Evolutionary conservation across 2,113 vertebrate species (phyloP), one percentile per base, ranked within the genome.

Genomic region (Mola mola): DNA sequence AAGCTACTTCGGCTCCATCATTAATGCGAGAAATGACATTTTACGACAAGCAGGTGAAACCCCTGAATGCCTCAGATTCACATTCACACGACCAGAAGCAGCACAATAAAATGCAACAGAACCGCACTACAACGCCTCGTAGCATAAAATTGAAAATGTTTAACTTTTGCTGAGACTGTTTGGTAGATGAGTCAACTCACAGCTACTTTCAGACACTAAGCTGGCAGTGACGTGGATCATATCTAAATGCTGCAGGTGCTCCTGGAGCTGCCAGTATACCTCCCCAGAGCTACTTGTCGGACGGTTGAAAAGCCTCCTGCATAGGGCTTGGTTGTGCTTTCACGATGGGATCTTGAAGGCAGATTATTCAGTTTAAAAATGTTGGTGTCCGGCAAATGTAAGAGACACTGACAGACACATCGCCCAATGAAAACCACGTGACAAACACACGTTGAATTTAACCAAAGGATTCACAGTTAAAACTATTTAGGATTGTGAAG

Each of bases 1-100:
- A 19, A 47, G 43, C 38, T 60, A n/a, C 51, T 43, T 34, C 8
- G 19, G 4, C 34, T 51, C 34, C 43, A 43, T 36, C 22, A 9
- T 28, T 24, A 20, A 46, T 44, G 26, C 1, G 46, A 40, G 34
- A 19, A 41, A 36, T 29, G 6, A 29, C 6, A 29, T 29, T 29
- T 9, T 9, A 10, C 4, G 33, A 10, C 9, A 9, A 29, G 28
- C 28, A 29, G 28, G 28, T 13, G 37, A 15, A 15, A 2, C n/a
- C n/a, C n/a, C n/a, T n/a, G n/a, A n/a, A n/a, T n/a, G n/a, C n/a
- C n/a, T n/a, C n/a, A n/a, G n/a, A n/a, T n/a, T n/a, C n/a, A n/a
- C n/a, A n/a, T n/a, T n/a, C n/a, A n/a, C n/a, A n/a, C n/a, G n/a
- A n/a, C n/a, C n/a, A n/a, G n/a, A n/a, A n/a, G n/a, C n/a, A n/a